Evolutionary conservation across 2,888 invertebrate species (phyloP), one percentile per base, ranked within the genome.

Genomic region (Microplitis deprimator): DNA sequence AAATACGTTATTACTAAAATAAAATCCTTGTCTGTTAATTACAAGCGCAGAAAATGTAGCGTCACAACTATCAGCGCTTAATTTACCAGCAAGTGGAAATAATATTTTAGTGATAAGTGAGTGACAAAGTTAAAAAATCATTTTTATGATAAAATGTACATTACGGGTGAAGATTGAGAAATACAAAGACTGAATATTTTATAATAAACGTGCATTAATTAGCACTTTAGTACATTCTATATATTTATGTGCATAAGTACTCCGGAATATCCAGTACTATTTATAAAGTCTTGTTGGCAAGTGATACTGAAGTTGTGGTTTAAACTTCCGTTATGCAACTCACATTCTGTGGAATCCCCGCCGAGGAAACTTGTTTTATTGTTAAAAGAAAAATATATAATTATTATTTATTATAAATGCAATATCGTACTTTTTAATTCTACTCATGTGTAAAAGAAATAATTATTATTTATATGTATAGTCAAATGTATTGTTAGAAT

Each of bases 271-370:
- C 59, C 61, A 61, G 39, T 29, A 61, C 38, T 72, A 41, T 72
- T 72, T 64, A 71, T 60, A 59, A 60, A 38, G 8, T 50, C 41
- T 62, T n/a, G 61, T 71, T 62, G 72, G 40, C 72, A 10, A 41
- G 64, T 72, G n/a, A 40, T n/a, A 72, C 64, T 72, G 20, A 41
- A 8, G 10, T 40, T 73, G 65, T 59, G 65, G 67, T 79, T 75
- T 78, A 73, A 73, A 81, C 75, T 77, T 78, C 60, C 74, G 78
- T 83, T 82, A 80, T 79, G 80, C 78, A 83, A 82, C 75, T 75
- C 64, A 61, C 61, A 71, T 71, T 68, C 79, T 73, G 68, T 59
- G 79, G 78, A 82, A 82, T 83, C 82, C 76, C 82, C 69, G 76
- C 67, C 16, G 77, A 80, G 80, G 81, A 81, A 83, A 79, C 76